Evolutionary conservation across 2,113 vertebrate species (phyloP).

Genomic region (Muscicapa adusta): DNA sequence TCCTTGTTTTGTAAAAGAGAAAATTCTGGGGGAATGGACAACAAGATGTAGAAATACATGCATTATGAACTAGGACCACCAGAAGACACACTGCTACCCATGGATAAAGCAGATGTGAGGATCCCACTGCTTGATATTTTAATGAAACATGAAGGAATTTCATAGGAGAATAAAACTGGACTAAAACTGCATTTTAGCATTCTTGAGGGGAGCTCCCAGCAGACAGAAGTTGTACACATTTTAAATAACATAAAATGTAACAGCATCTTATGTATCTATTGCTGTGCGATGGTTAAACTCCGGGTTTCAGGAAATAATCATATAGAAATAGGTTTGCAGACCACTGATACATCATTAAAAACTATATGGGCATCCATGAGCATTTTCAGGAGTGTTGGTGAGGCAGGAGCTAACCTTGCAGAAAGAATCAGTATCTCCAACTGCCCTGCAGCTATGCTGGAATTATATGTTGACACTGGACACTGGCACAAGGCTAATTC

Average conservation of each 20-base stretch:
- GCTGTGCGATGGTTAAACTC: not conserved
- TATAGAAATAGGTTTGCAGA: not conserved
- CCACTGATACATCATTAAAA: not conserved
- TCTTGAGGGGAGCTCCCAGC: not conserved
- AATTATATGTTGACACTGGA: not conserved
- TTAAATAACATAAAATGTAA: not conserved
- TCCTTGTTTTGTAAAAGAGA: not conserved
- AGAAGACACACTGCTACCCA: not conserved
- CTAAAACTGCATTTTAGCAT: not conserved
- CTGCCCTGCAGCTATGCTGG: accelerated
- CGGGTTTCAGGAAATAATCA: not conserved
- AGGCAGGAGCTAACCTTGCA: not conserved
- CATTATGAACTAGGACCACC: not conserved
- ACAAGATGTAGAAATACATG: not conserved
- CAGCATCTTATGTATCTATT: not conserved
- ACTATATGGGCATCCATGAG: not conserved
- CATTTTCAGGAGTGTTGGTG: not conserved
- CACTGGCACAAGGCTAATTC: not conserved
- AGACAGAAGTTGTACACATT: not conserved
- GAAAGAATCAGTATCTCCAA: not conserved
- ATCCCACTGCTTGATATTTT: not conserved
- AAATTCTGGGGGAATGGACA: not conserved
- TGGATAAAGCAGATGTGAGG: not conserved
- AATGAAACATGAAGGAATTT: not conserved
- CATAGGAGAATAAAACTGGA: not conserved